Evolutionary conservation across 1,140 invertebrate species (phyloP).

Genomic region (Lepidostoma basale): DNA sequence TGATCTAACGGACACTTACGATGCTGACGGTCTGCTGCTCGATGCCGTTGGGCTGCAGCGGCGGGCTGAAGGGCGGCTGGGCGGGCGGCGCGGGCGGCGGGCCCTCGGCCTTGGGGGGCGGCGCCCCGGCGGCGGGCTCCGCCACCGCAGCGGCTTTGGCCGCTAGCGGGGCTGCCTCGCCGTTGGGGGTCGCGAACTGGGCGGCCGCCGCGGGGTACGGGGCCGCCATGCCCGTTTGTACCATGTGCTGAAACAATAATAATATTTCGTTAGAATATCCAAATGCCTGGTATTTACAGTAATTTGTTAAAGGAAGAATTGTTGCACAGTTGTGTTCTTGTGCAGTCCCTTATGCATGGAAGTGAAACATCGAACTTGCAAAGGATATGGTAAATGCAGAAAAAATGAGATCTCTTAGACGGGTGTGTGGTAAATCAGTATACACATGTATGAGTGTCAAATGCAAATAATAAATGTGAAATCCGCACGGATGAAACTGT

Average conservation of each 20-base stretch:
- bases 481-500: too few species aligned
- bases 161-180: slow-evolving; percentile 62
- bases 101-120: slow-evolving; percentile 51
- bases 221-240: slow-evolving; percentile 88
- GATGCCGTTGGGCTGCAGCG: slow-evolving; percentile 55
- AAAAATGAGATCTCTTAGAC: too few species aligned
- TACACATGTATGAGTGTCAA: too few species aligned
- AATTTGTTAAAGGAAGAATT: too few species aligned
- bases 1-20: slow-evolving; percentile 51
- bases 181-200: slow-evolving; percentile 78
- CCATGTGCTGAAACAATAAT: slow-evolving; percentile 83
- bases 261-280: too few species aligned
- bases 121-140: slow-evolving; percentile 62
- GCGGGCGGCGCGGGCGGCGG: slow-evolving; percentile 52
- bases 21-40: slow-evolving; percentile 61
- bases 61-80: slow-evolving; percentile 58
- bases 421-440: too few species aligned
- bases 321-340: too few species aligned
- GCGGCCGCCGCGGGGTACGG: slow-evolving; percentile 80
- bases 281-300: too few species aligned
- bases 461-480: too few species aligned
- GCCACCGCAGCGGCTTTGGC: slow-evolving; percentile 60
- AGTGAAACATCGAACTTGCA: too few species aligned
- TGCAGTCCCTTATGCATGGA: too few species aligned
- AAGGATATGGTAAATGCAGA: too few species aligned